Base-by-base conservation (phyloP, 1,140 invertebrate genomes). In the Carcinoscorpius rotundicauda region DNA sequence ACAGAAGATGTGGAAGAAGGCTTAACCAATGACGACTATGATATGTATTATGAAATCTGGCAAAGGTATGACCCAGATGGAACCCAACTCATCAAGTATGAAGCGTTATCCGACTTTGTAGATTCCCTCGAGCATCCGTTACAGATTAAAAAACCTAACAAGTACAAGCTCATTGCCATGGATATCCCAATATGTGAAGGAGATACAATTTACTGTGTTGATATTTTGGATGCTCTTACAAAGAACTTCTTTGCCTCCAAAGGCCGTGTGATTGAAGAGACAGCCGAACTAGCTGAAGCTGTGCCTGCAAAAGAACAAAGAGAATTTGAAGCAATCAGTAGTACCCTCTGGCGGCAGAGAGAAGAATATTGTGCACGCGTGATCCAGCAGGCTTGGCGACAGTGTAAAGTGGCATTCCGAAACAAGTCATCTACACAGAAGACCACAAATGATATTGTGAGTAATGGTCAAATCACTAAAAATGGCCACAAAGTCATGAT, bases 1-100 rank as follows among this genome's bases (percentile, higher is more conserved):
- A 98, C 94, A 58, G 95, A 98, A 80, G 96, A 98, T 78, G 96
- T 98, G 58, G 94, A 98, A 76, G 94, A 98, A 78, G 95, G 95
- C 73, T 82, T 98, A 57, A 98, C 95, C 51, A 93, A 97, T 76
- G 95, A 98, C 78, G 96, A 98, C 77, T 98, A 98, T 80, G 96
- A 98, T 76, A 97, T 98, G 93, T 98, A 97, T 79, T 98, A 98
- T 76, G 95, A 98, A 80, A 96, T 97, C 70, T 98, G 96, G 96
- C 94, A 97, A 76, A 87, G 93, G 73, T 98, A 93, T 78, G 96
- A 98, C 80, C 94, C 95, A 0, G 91, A 97, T 73, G 95, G 95
- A 60, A 96, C 93, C 4, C 92, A 97, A 78, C 98, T 96, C 79
- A 97, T 98, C 72, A 84, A 86, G 60, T 94, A 97, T 79, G 86